Evolutionary conservation across 2,888 invertebrate genomes (phyloP).

Genomic region (Cyrtodaria siliqua): DNA sequence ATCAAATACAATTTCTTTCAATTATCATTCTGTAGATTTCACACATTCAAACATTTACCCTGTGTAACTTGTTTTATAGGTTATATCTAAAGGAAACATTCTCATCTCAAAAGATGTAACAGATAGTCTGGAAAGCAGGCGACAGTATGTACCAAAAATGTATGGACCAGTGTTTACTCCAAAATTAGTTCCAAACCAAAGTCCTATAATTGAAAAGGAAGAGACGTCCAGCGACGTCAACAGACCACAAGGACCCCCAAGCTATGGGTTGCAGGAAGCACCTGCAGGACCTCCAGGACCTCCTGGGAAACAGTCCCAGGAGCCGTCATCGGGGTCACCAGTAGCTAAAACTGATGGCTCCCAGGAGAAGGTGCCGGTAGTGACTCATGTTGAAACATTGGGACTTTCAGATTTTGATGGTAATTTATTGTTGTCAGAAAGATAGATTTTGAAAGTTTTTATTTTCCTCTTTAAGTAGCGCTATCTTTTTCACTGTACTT

Average conservation of each 20-base stretch:
- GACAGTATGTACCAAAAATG: conserved; percentile 14
- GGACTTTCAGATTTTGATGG: too few species aligned
- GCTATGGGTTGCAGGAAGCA: not conserved
- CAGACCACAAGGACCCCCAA: conserved; percentile 7
- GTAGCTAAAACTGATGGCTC: conserved; percentile 73
- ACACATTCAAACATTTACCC: too few species aligned
- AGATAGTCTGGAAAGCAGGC: conserved; percentile 15
- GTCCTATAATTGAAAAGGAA: conserved; percentile 1
- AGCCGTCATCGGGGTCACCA: not conserved
- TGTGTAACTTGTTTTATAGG: conserved; percentile 21
- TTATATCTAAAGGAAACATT: conserved; percentile 57
- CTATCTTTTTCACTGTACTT: too few species aligned
- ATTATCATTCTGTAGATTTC: too few species aligned
- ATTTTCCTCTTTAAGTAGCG: too few species aligned
- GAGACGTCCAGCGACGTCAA: not conserved
- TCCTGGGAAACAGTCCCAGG: not conserved
- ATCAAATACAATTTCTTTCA: too few species aligned
- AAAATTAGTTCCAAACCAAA: too few species aligned
- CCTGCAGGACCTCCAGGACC: conserved; percentile 22
- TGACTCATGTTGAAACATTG: too few species aligned
- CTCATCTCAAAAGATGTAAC: conserved; percentile 31
- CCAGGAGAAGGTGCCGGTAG: conserved; percentile 26
- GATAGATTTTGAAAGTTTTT: too few species aligned
- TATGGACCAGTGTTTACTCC: conserved; percentile 32
- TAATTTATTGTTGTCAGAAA: too few species aligned